phyloP scores from a whole-genome alignment of 1,140 invertebrate genomes.

The Sycophaga agraensis region DNA sequence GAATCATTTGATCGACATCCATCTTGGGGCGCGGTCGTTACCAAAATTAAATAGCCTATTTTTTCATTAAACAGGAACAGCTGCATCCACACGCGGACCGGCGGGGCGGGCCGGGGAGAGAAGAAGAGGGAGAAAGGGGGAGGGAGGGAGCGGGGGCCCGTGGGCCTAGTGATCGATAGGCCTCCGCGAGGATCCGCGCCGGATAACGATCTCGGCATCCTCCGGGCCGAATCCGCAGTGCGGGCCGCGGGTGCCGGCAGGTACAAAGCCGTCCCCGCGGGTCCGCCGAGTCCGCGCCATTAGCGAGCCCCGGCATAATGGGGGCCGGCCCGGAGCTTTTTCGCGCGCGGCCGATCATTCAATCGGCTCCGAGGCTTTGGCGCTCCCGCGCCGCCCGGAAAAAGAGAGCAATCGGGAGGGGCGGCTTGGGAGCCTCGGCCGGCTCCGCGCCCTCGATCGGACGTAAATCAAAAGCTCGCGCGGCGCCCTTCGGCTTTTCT shows the following conservation, averaged over 20 bases:
- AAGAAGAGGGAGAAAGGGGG: too few species aligned
- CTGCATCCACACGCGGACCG: conserved; percentile 27
- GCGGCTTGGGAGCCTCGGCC: conserved; percentile 14
- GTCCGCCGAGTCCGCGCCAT: neutral
- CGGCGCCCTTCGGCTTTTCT: conserved; percentile 5
- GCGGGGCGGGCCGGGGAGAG: too few species aligned
- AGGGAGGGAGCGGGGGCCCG: too few species aligned
- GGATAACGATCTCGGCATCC: too few species aligned
- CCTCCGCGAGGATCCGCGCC: too few species aligned
- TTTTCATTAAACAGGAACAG: conserved; percentile 30
- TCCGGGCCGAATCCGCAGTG: too few species aligned
- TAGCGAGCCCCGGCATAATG: neutral
- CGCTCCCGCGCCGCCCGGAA: too few species aligned
- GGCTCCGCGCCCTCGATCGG: neutral
- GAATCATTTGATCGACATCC: too few species aligned
- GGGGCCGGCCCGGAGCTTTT: neutral
- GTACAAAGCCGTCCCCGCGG: neutral
- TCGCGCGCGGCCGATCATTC: neutral
- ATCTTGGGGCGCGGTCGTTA: neutral
- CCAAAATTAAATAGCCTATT: conserved; percentile 27
- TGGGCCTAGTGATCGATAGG: too few species aligned
- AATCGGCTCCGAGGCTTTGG: neutral
- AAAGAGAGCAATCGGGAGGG: neutral
- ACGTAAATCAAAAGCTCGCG: conserved; percentile 23
- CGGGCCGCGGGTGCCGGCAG: neutral